Conservation (phyloP, 1,140 invertebrate genomes). For the Scaptomyza pallida region DNA sequence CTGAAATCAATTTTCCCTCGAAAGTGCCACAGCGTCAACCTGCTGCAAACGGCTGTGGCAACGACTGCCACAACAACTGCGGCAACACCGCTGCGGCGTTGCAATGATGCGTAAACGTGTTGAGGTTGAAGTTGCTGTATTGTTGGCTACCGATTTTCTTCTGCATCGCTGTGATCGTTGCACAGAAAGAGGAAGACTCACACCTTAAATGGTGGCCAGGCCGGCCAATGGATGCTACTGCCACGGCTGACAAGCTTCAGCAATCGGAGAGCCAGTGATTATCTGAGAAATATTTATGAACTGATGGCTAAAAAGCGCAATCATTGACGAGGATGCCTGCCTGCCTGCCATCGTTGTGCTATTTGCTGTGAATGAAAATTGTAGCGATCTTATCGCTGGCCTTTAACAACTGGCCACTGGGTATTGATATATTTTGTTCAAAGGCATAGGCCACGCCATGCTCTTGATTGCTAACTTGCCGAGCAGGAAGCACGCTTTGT, state of each 20-base stretch:
- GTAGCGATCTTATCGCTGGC: slow-evolving; percentile 28
- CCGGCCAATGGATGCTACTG: slow-evolving; percentile 26
- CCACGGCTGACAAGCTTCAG: slow-evolving; percentile 52
- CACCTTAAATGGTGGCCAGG: slow-evolving; percentile 73
- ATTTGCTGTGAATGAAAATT: slow-evolving; percentile 47
- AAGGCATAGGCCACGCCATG: slow-evolving; percentile 41
- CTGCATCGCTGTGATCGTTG: slow-evolving; percentile 7
- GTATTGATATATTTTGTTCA: slow-evolving; percentile 36
- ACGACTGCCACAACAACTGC: no score
- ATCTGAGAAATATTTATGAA: slow-evolving; percentile 80
- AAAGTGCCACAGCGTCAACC: slow-evolving; percentile 38
- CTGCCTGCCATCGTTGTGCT: slow-evolving; percentile 8
- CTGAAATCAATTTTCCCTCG: slow-evolving; percentile 72
- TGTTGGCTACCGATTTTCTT: slow-evolving; percentile 26
- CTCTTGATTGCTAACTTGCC: slow-evolving; percentile 34
- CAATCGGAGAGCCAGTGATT: slow-evolving; percentile 78
- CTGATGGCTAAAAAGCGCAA: slow-evolving; percentile 52
- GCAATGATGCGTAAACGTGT: slow-evolving; percentile 76
- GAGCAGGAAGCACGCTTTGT: slow-evolving; percentile 77
- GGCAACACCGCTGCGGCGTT: no score
- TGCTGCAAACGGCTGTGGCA: slow-evolving; percentile 21
- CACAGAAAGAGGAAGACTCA: slow-evolving; percentile 46
- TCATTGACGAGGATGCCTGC: slow-evolving; percentile 69
- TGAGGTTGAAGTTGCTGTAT: slow-evolving; percentile 63
- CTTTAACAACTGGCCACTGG: slow-evolving; percentile 10